Evolutionary conservation across 2,888 invertebrate genomes (phyloP), one percentile per base, ranked within the genome.

Genomic region (Cremastinae sp.): DNA sequence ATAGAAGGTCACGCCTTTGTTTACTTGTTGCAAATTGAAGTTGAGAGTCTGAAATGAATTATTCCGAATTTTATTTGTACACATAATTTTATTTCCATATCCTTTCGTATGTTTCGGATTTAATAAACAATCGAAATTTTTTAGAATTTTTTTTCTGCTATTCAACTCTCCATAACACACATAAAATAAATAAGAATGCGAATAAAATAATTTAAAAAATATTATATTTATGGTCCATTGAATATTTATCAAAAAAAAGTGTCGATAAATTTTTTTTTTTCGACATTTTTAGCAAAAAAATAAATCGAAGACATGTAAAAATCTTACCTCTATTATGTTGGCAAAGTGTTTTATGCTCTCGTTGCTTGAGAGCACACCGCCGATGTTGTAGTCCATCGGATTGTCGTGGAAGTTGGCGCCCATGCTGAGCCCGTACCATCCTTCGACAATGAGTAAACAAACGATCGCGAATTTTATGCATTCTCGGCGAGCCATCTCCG

Each of bases 321-420:
- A 20, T 82, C 94, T 93, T 92, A 97, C 97, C 86, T 94, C 93
- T 81, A 97, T 96, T 28, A 95, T 96, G 84, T 95, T 93, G 84
- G 94, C 94, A 89, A 97, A 97, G 90, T 95, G 94, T 9, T 91
- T 91, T 85, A 95, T 94, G 79, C 96, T 96, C 53, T 95, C 94
- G 81, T 94, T 94, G 89, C 94, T 95, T 75, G 96, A 96, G 18
- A 98, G 92, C 0, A 98, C 97, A n/a, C 97, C 97, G 16, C 97
- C 97, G 75, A 98, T 96, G 86, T 96, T 96, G 90, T 95, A 97
- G 81, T 93, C 93, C 10, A 92, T 92, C 20, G 94, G 94, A 89
- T 94, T 94, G 69, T 92, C 79, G 49, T 77, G 78, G 16, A 41
- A 77, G 10, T 62, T 66, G 28, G 76, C 76, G 12, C 28, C 0